Evolutionary conservation across 2,797 vertebrate genomes (phyloP).

Genomic region (Malurus leucopterus): DNA sequence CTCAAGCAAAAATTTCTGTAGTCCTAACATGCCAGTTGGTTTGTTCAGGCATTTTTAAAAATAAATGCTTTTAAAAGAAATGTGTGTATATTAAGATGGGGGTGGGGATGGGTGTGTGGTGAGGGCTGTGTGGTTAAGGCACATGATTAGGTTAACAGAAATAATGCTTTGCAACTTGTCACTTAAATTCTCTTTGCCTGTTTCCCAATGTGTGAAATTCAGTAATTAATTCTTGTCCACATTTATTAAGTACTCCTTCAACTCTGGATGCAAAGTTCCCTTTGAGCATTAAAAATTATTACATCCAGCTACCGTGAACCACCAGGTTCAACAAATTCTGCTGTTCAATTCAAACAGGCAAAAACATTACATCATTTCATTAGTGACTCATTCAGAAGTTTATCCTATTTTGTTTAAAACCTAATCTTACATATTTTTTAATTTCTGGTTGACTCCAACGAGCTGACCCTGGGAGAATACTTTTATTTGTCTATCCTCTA

Average conservation of each 20-base stretch:
- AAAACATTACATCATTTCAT: neutral
- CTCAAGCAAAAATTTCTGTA: neutral
- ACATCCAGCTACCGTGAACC: neutral
- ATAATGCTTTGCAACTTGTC: neutral
- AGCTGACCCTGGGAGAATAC: neutral
- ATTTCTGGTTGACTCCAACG: neutral
- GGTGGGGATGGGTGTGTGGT: neutral
- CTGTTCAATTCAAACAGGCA: neutral
- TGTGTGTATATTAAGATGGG: neutral
- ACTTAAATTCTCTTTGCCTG: neutral
- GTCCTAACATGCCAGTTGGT: neutral
- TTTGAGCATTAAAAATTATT: neutral
- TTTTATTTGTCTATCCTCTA: neutral
- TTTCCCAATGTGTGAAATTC: neutral
- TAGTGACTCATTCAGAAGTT: neutral
- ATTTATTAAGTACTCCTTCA: constrained; percentile 24
- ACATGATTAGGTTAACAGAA: neutral
- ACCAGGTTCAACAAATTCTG: neutral
- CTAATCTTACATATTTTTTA: neutral
- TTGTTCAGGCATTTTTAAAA: neutral
- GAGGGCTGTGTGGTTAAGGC: neutral
- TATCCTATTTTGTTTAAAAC: neutral
- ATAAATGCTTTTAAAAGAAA: neutral
- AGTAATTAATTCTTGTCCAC: neutral
- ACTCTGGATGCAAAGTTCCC: neutral